Evolutionary conservation across 2,113 vertebrate genomes (phyloP).

Genomic region (Mirounga angustirostris): DNA sequence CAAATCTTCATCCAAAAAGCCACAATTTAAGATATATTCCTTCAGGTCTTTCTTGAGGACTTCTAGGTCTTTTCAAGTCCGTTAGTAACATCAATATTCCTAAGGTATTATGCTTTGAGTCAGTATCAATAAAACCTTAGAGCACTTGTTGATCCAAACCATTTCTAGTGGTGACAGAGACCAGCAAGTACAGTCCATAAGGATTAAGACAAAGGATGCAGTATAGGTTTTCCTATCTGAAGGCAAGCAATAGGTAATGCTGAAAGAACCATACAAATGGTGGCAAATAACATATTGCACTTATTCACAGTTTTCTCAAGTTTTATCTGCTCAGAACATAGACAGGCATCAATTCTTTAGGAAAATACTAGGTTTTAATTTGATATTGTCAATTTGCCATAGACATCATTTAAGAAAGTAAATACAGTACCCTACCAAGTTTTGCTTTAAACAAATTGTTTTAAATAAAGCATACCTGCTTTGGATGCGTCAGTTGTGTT

Average conservation of each 20-base stretch:
- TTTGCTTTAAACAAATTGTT: background rate
- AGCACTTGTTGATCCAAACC: background rate
- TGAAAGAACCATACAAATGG: background rate
- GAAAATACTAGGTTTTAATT: conserved; percentile 20
- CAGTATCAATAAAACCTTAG: background rate
- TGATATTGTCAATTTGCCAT: background rate
- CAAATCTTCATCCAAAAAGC: background rate
- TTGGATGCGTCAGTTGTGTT: background rate
- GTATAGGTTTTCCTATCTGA: background rate
- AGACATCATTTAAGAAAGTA: conserved; percentile 28
- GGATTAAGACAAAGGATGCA: background rate
- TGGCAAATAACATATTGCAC: background rate
- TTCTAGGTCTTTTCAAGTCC: background rate
- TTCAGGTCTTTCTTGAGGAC: background rate
- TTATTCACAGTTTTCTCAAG: background rate
- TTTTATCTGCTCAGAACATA: background rate
- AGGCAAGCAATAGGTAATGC: background rate
- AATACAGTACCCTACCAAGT: background rate
- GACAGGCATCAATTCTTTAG: background rate
- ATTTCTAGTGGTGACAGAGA: conserved; percentile 25
- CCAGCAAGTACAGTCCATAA: background rate
- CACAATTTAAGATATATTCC: background rate
- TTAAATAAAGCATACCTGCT: background rate
- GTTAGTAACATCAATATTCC: background rate
- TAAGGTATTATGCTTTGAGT: background rate